Evolutionary conservation across 2,888 invertebrate genomes (phyloP), one percentile per base, ranked within the genome.

Genomic region (Ophion obscuratus): DNA sequence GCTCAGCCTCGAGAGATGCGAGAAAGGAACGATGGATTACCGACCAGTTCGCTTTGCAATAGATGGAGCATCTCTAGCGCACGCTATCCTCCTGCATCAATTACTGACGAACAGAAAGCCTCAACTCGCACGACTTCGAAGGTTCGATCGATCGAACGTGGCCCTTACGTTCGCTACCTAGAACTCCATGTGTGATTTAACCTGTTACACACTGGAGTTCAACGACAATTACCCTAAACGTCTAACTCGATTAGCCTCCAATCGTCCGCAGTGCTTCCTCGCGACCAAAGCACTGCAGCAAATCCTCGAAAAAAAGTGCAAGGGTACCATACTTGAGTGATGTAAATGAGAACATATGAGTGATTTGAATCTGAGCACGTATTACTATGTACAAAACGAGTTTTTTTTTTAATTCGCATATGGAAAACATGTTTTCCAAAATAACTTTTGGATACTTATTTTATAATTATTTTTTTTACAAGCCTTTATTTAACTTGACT

Each of bases 191-290:
- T 57, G 62, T 36, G 79, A 47, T 81, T 76, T 84, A 88, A 88
- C 89, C 89, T 88, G 90, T 89, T 88, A 89, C 87, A 71, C 83
- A 67, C 57, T 61, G 2, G 74, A 74, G 59, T 66, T 81, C 44
- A 81, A 67, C n/a, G 74, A 66, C 81, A 74, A 81, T 81, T 64
- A 81, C 11, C 62, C 66, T 17, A 81, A 64, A 66, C 80, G 88
- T 76, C 87, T 86, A 89, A 89, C 89, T 88, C 88, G 89, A 90
- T 91, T 89, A 88, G 88, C 89, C 87, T 90, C 20, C 89, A 91
- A 90, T 89, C 89, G 82, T 86, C 88, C 87, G 67, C 67, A 24
- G 74, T 87, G 85, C 86, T 64, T 44, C 5, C 75, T 27, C 10
- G 47, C 5, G 10, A 27, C 31, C 27, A 27, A 70, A 47, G 17